Evolutionary conservation across 2,113 vertebrate genomes (phyloP).

Genomic region (Muscicapa adusta): DNA sequence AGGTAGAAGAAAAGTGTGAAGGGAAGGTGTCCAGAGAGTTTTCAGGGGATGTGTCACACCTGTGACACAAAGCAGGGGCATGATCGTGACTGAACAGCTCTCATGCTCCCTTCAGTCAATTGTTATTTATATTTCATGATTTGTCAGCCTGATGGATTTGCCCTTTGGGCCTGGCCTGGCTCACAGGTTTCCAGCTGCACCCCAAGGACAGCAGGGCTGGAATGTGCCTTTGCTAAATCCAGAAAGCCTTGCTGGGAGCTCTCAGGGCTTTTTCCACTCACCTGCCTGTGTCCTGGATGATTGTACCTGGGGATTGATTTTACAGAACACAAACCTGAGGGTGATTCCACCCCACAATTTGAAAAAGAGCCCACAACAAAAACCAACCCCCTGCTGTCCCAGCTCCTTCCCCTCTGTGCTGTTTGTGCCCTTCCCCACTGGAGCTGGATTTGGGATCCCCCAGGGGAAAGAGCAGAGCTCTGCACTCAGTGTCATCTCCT

Average conservation of each 20-base stretch:
- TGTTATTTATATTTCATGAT: background rate
- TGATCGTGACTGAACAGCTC: background rate
- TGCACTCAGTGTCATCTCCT: background rate
- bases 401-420: background rate
- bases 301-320: background rate
- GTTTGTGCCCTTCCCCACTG: no score
- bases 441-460: background rate
- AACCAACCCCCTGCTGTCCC: no score
- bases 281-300: background rate
- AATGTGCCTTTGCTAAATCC: rapidly evolving
- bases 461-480: background rate
- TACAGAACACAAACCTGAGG: background rate
- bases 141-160: background rate
- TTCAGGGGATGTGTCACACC: background rate
- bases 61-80: background rate
- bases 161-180: background rate
- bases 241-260: background rate
- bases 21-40: background rate
- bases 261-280: background rate
- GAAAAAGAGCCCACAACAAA: background rate
- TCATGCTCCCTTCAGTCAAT: background rate
- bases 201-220: background rate
- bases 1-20: background rate
- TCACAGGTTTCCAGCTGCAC: background rate
- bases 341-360: background rate